phyloP scores from a whole-genome alignment of 1,140 invertebrate species.

The Drosophila azteca region DNA sequence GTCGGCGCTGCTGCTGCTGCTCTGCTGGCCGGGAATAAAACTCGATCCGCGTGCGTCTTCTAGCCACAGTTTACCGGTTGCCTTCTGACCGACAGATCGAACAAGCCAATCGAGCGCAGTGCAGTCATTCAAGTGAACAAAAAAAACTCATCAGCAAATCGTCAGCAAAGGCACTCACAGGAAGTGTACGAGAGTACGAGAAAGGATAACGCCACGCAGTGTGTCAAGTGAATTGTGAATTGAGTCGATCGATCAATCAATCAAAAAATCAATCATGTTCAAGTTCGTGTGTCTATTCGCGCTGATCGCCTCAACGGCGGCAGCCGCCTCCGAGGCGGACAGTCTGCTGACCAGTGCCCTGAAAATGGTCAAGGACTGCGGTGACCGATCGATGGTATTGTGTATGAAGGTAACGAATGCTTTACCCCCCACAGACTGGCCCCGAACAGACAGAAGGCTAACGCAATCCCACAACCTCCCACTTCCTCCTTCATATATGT shows the following conservation, averaged over 20 bases:
- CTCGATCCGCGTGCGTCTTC: slow-evolving; percentile 83
- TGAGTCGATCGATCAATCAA: slow-evolving; percentile 46
- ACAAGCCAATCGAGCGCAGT: slow-evolving; percentile 78
- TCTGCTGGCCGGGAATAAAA: slow-evolving; percentile 83
- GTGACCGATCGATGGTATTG: slow-evolving; percentile 88
- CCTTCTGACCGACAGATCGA: slow-evolving; percentile 83
- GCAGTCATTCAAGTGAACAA: slow-evolving; percentile 69
- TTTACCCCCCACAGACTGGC: background rate
- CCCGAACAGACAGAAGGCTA: no score
- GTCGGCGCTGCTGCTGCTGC: slow-evolving; percentile 38
- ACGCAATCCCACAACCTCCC: background rate
- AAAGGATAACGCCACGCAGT: slow-evolving; percentile 15
- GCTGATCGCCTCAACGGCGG: slow-evolving; percentile 85
- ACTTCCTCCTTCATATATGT: slow-evolving; percentile 9
- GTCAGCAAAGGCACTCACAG: slow-evolving; percentile 29
- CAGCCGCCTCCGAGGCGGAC: slow-evolving; percentile 73
- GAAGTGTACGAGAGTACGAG: slow-evolving; percentile 35
- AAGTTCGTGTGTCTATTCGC: slow-evolving; percentile 84
- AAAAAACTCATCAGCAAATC: slow-evolving; percentile 24
- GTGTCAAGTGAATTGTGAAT: slow-evolving; percentile 49
- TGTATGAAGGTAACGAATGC: slow-evolving; percentile 88
- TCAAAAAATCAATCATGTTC: slow-evolving; percentile 85
- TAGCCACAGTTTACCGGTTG: slow-evolving; percentile 84
- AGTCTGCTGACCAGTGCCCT: slow-evolving; percentile 86
- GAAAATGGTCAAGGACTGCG: slow-evolving; percentile 87